Percentiles rank a stretch among this genome's conserved stretches.
phyloP scores from a whole-genome alignment of 1,140 invertebrate genomes.

The Drosophila biarmipes region DNA sequence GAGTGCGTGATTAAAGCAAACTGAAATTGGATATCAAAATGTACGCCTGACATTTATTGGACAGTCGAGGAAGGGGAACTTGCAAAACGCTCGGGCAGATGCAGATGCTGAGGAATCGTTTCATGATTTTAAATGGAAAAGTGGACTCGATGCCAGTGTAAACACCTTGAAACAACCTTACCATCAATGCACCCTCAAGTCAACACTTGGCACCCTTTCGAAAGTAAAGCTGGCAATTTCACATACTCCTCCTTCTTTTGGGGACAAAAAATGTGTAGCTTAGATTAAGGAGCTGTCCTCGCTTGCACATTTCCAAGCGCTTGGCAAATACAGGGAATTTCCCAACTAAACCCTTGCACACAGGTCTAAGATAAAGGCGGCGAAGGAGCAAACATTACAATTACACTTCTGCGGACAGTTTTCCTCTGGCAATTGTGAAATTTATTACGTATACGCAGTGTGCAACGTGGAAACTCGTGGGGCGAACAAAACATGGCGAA shows the following conservation, averaged over 20 bases:
- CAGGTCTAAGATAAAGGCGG: constrained; percentile 26
- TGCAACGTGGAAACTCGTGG: constrained; percentile 8
- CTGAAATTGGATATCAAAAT: constrained; percentile 63
- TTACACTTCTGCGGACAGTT: constrained; percentile 65
- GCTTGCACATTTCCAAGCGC: constrained; percentile 41
- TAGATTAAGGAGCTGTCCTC: constrained; percentile 54
- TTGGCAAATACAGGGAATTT: constrained; percentile 58
- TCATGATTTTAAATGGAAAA: constrained; percentile 6
- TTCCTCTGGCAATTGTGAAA: constrained; percentile 46
- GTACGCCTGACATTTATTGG: constrained; percentile 69
- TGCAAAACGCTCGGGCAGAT: constrained; percentile 12
- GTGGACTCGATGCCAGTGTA: constrained; percentile 10
- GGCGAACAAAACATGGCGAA: constrained; percentile 24
- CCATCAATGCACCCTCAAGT: constrained; percentile 5
- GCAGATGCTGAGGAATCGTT: constrained; percentile 6
- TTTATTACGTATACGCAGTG: constrained; percentile 62
- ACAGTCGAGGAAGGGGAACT: constrained; percentile 36
- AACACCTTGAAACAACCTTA: constrained; percentile 48
- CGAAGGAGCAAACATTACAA: constrained; percentile 59
- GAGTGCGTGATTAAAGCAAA: constrained; percentile 25
- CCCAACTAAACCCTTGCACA: constrained; percentile 37
- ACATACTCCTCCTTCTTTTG: constrained; percentile 2
- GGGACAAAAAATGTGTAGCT: constrained; percentile 35
- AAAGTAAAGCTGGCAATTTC: constrained; percentile 32
- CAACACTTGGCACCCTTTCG: constrained; percentile 19